These are phyloP conservation scores for Aurelia aurita complex sp. Pacific DNA, from an alignment of 30 jellyfish, hydroid and myxozoan genomes.

Conservation along the genomic window DNA sequence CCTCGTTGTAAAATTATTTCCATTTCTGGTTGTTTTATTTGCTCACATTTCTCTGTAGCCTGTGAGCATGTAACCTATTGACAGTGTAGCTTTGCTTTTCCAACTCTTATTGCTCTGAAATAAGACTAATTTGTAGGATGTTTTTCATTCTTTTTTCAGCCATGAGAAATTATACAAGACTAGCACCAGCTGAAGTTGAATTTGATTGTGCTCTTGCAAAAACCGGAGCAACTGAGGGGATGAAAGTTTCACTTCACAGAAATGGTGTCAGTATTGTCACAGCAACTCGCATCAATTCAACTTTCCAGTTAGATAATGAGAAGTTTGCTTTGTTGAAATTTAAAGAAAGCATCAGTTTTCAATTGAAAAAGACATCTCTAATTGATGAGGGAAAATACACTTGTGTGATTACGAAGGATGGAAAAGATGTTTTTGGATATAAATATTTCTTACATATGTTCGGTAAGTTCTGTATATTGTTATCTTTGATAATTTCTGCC, in stretches of 20 bases:
- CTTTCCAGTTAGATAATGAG: constrained; percentile 3
- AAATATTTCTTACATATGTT: constrained; percentile 6
- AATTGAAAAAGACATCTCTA: neutral
- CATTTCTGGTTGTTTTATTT: no score
- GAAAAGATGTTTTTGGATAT: constrained; percentile 9
- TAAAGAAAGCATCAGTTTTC: neutral
- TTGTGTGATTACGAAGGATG: constrained; percentile 14
- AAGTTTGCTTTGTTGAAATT: constrained; percentile 2
- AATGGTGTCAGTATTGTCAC: neutral
- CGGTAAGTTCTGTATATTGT: constrained; percentile 19
- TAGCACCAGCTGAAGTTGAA: no score
- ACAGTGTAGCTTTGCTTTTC: no score
- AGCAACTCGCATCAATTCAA: neutral
- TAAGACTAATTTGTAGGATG: no score
- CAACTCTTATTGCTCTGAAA: no score
- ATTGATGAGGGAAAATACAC: constrained; percentile 42
- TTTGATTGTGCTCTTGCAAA: no score
- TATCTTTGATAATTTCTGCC: no score
- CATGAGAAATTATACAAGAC: no score
- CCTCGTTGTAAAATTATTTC: no score
- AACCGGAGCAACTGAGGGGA: neutral
- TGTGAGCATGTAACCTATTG: no score
- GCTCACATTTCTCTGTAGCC: no score
- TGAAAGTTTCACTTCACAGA: neutral
- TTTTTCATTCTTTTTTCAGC: no score